Evolutionary conservation across 2,888 invertebrate genomes (phyloP).

Genomic region (Chrysolina haemoptera): DNA sequence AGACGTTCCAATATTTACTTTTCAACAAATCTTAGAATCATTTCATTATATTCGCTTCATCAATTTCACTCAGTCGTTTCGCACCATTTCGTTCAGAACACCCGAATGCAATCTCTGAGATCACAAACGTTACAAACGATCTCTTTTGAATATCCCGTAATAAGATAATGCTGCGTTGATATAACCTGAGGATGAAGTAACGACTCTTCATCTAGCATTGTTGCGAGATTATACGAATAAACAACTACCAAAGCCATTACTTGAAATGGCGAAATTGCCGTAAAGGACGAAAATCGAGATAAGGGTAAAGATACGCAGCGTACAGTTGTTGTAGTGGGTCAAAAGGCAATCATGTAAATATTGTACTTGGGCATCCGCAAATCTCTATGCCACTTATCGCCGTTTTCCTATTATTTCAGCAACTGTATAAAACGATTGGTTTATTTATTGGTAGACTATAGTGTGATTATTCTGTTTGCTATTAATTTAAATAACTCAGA

Average conservation of each 20-base stretch:
- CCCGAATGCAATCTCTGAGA: neutral
- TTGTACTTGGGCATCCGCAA: constrained; percentile 48
- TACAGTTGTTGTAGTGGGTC: constrained; percentile 49
- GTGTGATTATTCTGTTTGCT: no score
- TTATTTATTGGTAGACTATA: no score
- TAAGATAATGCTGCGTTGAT: constrained; percentile 21
- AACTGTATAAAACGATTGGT: constrained; percentile 46
- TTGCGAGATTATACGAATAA: constrained; percentile 29
- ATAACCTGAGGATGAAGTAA: constrained; percentile 15
- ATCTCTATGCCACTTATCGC: constrained; percentile 45
- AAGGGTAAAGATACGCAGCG: constrained; percentile 32
- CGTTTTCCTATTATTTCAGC: constrained; percentile 50
- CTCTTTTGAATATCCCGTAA: constrained; percentile 24
- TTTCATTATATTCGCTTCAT: no score
- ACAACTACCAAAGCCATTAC: constrained; percentile 17
- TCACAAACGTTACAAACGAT: neutral
- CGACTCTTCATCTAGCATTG: constrained; percentile 6
- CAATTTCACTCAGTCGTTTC: no score
- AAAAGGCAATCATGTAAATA: constrained; percentile 52
- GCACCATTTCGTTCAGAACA: neutral
- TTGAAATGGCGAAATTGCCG: constrained; percentile 24
- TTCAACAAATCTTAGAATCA: no score
- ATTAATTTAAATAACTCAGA: no score
- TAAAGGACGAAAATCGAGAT: constrained; percentile 41
- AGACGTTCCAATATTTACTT: no score